These are phyloP conservation scores for Anseranas semipalmata DNA, from an alignment of 2,113 vertebrate species.

Conservation along the genomic window DNA sequence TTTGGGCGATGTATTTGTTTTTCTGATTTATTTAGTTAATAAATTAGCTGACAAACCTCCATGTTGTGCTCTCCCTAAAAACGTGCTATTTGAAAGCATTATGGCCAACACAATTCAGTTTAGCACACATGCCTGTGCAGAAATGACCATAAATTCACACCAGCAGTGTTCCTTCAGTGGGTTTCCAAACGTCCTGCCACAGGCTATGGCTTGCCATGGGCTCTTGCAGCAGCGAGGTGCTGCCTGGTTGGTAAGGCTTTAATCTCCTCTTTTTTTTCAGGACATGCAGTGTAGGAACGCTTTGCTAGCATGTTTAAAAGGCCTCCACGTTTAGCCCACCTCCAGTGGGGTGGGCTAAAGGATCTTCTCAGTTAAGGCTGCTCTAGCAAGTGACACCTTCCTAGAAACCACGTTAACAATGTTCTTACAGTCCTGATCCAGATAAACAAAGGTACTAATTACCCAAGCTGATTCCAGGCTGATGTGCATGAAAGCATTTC, in stretches of 20 bases:
- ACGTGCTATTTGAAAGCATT: neutral
- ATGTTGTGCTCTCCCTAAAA: neutral
- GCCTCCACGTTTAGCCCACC: neutral
- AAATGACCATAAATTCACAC: neutral
- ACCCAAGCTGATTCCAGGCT: neutral
- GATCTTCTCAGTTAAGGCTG: neutral
- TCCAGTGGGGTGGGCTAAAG: neutral
- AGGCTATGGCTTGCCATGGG: neutral
- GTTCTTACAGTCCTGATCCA: neutral
- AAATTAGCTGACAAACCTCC: neutral
- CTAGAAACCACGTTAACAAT: slow-evolving; percentile 20
- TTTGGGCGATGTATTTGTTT: neutral
- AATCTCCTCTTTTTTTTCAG: neutral
- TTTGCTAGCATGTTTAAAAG: neutral
- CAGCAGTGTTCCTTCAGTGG: neutral
- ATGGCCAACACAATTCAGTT: neutral
- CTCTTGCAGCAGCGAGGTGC: neutral
- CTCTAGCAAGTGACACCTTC: slow-evolving; percentile 4
- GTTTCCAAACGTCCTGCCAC: neutral
- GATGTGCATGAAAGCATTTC: neutral
- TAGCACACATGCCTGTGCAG: neutral
- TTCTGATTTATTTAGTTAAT: neutral
- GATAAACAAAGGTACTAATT: neutral
- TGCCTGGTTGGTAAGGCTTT: neutral
- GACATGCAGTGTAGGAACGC: rapidly evolving